phyloP scores from a whole-genome alignment of 2,797 vertebrate genomes.

The Psittacula echo region DNA sequence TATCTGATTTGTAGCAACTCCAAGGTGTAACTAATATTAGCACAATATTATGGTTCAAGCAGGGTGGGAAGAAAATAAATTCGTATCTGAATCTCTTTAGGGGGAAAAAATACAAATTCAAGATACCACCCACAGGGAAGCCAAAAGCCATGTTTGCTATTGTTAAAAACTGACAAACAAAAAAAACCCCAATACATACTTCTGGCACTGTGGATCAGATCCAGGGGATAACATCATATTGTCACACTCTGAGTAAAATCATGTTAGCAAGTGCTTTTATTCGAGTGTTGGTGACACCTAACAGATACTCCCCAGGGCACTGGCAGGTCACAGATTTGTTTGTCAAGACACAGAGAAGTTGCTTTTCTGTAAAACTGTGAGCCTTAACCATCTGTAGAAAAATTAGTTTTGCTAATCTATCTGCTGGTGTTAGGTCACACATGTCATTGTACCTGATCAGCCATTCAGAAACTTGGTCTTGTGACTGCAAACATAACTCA shows the following conservation, averaged over 20 bases:
- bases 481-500: neutral
- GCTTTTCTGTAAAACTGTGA: neutral
- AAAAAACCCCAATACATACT: neutral
- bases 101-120: neutral
- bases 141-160: conserved; percentile 22
- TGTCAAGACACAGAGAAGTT: neutral
- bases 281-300: conserved; percentile 2
- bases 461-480: neutral
- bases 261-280: neutral
- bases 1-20: conserved; percentile 23
- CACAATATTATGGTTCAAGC: conserved; percentile 13
- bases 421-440: neutral
- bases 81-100: neutral
- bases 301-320: conserved; percentile 8
- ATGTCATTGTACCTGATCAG: fast-evolving
- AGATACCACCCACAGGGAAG: conserved; percentile 31
- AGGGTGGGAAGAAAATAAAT: neutral
- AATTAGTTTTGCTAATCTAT: neutral
- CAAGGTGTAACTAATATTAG: conserved; percentile 32
- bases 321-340: neutral
- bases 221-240: neutral
- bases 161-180: neutral
- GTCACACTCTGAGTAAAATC: neutral
- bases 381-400: neutral
- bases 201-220: neutral